These are phyloP conservation scores for Microdon myrmicae DNA, from an alignment of 2,888 invertebrate species.

Conservation along the genomic window DNA sequence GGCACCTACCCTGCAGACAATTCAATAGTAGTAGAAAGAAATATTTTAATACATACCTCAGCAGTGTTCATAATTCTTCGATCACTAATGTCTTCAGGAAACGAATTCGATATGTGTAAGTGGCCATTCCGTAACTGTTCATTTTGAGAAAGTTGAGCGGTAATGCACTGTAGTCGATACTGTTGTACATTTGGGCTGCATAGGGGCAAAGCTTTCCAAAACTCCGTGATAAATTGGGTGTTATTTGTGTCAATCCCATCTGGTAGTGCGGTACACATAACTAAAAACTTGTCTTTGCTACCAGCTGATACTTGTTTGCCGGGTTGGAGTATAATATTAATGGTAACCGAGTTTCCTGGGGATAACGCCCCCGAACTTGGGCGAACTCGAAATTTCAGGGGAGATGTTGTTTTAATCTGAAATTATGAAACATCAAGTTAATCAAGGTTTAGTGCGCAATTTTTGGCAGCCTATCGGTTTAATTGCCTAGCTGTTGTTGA, in stretches of 20 bases:
- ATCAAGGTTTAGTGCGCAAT: too few species aligned
- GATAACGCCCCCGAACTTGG: conserved; percentile 84
- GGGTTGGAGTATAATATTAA: conserved; percentile 80
- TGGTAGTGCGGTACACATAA: conserved; percentile 81
- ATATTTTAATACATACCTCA: conserved; percentile 24
- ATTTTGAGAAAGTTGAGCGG: conserved; percentile 14
- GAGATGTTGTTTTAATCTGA: conserved; percentile 94
- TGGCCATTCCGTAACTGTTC: conserved; percentile 27
- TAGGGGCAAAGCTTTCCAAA: conserved; percentile 77
- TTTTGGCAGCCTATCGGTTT: too few species aligned
- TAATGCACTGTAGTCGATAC: conserved; percentile 75
- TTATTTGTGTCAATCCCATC: conserved; percentile 69
- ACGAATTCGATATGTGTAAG: conserved; percentile 66
- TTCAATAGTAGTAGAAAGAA: conserved; percentile 1
- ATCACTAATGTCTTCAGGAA: conserved; percentile 57
- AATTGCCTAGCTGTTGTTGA: too few species aligned
- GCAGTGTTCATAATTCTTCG: conserved; percentile 30
- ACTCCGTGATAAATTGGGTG: conserved; percentile 73
- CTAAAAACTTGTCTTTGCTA: conserved; percentile 85
- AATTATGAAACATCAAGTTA: conserved; percentile 55
- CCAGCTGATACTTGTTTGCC: conserved; percentile 77
- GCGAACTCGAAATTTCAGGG: conserved; percentile 92
- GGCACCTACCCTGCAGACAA: neutral
- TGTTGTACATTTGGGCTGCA: conserved; percentile 73
- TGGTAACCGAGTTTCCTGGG: conserved; percentile 73